Conservation (phyloP, 2,888 invertebrate species). For the Drosophila ustulata region DNA sequence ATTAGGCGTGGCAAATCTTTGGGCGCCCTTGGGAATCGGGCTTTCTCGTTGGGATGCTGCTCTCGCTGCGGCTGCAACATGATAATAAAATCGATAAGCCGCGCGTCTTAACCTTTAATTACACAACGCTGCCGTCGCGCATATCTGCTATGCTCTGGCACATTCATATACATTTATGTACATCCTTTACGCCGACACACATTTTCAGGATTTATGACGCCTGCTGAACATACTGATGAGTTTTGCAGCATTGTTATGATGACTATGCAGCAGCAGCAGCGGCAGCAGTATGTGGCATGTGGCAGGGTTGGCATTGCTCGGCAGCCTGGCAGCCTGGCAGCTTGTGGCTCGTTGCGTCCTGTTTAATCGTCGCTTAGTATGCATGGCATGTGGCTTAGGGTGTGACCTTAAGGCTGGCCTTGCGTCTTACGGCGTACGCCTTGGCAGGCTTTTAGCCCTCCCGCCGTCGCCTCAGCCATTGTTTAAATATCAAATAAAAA, state of each 20-base stretch:
- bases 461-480: conserved; percentile 35
- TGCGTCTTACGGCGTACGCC: conserved; percentile 11
- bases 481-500: conserved; percentile 70
- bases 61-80: conserved; percentile 31
- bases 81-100: conserved; percentile 70
- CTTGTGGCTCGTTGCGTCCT: conserved; percentile 13
- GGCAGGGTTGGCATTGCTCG: conserved; percentile 18
- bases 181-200: not conserved
- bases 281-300: conserved; percentile 22
- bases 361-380: conserved; percentile 76
- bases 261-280: conserved; percentile 44
- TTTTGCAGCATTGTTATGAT: conserved; percentile 56
- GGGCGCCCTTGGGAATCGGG: conserved; percentile 21
- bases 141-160: not conserved
- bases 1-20: conserved; percentile 56
- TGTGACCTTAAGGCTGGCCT: conserved; percentile 56
- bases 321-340: not conserved
- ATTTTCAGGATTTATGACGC: conserved; percentile 61
- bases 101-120: conserved; percentile 66
- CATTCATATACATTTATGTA: conserved; percentile 1
- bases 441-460: conserved; percentile 21
- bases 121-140: conserved; percentile 39
- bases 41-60: not conserved
- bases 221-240: conserved; percentile 65
- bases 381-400: conserved; percentile 68